A percentile compares a stretch with the other conserved stretches of the same genome.
These are phyloP conservation scores for Syngnathoides biaculeatus DNA, from an alignment of 2,113 vertebrate species.

Conservation along the genomic window DNA sequence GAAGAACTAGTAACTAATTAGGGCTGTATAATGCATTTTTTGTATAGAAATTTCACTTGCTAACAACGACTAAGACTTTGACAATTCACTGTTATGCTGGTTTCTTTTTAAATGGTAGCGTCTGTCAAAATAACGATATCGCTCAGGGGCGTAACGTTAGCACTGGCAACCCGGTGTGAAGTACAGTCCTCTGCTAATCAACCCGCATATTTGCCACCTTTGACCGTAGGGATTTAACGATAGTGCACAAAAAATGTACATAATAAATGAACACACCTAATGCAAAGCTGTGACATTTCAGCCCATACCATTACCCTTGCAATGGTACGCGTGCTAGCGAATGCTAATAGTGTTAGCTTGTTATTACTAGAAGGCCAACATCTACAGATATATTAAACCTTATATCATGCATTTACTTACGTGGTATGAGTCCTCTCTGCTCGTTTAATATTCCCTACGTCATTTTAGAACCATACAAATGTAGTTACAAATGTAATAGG, in stretches of 20 bases:
- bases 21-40: not conserved
- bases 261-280: not conserved
- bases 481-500: conserved; percentile 30
- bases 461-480: conserved; percentile 48
- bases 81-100: conserved; percentile 11
- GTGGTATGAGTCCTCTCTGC: conserved; percentile 24
- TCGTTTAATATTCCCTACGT: conserved; percentile 47
- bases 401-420: conserved; percentile 52
- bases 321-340: conserved; percentile 39
- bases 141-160: conserved; percentile 31
- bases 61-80: not conserved
- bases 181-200: not conserved
- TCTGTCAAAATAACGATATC: conserved; percentile 1
- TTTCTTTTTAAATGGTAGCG: conserved; percentile 9
- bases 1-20: not conserved
- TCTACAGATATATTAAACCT: conserved; percentile 26
- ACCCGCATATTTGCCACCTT: too few relatives aligned
- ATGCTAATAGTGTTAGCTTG: conserved; percentile 49
- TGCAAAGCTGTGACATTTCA: not conserved
- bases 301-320: conserved; percentile 8
- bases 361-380: conserved; percentile 50
- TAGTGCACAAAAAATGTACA: not conserved
- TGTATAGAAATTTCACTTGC: not conserved
- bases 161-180: not conserved
- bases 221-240: conserved; percentile 17